Conservation (phyloP, 2,888 invertebrate species). For the Trachelus troglodyta region DNA sequence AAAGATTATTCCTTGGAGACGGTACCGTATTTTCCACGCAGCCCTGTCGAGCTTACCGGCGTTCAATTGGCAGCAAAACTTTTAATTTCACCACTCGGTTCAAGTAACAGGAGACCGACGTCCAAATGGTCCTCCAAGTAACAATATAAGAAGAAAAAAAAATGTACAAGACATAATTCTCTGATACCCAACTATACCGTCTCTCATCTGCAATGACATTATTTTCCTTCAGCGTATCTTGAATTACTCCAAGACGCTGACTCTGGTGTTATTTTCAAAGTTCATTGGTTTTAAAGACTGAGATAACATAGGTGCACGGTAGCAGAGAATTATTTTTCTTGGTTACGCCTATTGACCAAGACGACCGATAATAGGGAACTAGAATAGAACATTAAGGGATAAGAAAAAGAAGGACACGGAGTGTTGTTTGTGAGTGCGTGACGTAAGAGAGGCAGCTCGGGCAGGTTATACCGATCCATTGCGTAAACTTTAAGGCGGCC, state of each 20-base stretch:
- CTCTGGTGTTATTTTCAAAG: background rate
- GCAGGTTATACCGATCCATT: slow-evolving; percentile 61
- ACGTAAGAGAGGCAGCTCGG: slow-evolving; percentile 63
- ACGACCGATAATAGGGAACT: background rate
- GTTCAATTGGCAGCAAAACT: background rate
- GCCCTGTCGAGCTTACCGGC: background rate
- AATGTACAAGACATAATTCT: background rate
- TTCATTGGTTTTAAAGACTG: background rate
- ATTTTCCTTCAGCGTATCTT: background rate
- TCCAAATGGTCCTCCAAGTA: background rate
- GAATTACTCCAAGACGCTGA: background rate
- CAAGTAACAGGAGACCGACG: background rate
- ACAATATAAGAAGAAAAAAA: background rate
- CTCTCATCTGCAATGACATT: background rate
- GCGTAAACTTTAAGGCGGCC: slow-evolving; percentile 31
- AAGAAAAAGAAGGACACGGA: slow-evolving; percentile 12
- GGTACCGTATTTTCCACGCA: background rate
- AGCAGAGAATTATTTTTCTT: background rate
- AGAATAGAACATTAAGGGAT: background rate
- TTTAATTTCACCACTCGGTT: background rate
- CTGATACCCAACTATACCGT: background rate
- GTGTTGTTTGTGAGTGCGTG: slow-evolving; percentile 42
- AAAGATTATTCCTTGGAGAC: background rate
- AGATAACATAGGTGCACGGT: background rate
- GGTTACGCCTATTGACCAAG: background rate